Evolutionary conservation across 2,113 vertebrate genomes (phyloP), one percentile per base, ranked within the genome.

Genomic region (Paramisgurnus dabryanus): DNA sequence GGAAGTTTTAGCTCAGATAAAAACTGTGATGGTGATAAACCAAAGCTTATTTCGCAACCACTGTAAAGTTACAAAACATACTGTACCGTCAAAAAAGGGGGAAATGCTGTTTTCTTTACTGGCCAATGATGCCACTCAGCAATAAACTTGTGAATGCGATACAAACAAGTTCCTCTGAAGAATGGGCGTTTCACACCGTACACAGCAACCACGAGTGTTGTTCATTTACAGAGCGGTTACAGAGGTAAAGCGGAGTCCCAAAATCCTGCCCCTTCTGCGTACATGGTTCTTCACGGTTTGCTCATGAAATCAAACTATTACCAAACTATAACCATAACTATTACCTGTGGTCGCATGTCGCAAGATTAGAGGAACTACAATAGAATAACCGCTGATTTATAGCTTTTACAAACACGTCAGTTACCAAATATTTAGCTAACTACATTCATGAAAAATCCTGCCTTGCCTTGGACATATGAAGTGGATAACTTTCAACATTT

Each of bases 1-100:
- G 92, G 93, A 94, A 93, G 89, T 87, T 80, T 79, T 88, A 88
- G 88, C 88, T 92, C 90, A 89, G 90, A 92, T 90, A 85, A 91
- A 88, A 17, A 34, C 60, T 73, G 71, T 22, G 63, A 84, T 76
- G n/a, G 58, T 70, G 49, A 73, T 82, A 76, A 82, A 88, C 68
- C 27, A 57, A 81, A 79, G 87, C 85, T 85, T 77, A 83, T 93
- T 91, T 92, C 86, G 87, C 85, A 92, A 91, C 86, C 76, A 27
- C 88, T 73, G 88, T 89, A 87, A 89, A 85, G 90, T 89, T 89
- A 87, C 90, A 87, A 90, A 88, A 92, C 85, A 79, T 88, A 86
- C 87, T 91, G 91, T 90, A 92, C 89, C 85, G 86, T 88, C 45
- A 91, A 87, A 15, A 86, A 85, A 88, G 85, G 87, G 85, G 68